These are phyloP conservation scores for Fukomys damarensis DNA, from an alignment of 2,113 vertebrate genomes.

Conservation along the genomic window DNA sequence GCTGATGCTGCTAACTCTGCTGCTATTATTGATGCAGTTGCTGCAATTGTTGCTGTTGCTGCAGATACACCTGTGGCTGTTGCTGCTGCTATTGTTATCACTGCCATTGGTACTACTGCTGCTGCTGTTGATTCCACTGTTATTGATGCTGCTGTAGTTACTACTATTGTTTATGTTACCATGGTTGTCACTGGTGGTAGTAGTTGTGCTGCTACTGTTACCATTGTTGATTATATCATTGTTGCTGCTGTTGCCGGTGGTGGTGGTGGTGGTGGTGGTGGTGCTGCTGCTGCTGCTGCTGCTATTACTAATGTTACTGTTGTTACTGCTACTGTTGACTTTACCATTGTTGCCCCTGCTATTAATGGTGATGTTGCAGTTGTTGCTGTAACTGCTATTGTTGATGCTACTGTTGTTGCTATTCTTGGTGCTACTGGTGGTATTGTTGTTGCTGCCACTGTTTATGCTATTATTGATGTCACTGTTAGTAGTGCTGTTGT, in stretches of 20 bases:
- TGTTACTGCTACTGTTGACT: not conserved
- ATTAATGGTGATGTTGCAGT: accelerated
- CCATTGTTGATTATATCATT: not conserved
- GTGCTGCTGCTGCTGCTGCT: not conserved
- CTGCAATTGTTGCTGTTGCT: accelerated
- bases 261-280: no score
- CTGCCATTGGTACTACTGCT: not conserved
- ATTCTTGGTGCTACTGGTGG: accelerated
- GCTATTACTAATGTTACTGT: not conserved
- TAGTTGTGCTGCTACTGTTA: not conserved
- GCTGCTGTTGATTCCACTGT: not conserved
- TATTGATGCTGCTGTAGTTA: not conserved
- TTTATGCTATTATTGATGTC: accelerated
- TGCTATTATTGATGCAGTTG: not conserved
- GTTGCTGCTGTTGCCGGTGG: not conserved
- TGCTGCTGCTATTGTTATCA: not conserved
- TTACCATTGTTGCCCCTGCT: not conserved
- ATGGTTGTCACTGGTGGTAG: not conserved
- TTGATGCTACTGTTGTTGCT: accelerated
- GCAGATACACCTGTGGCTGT: no score
- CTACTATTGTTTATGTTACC: not conserved
- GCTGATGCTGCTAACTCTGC: no score
- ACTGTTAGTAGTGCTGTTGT: accelerated
- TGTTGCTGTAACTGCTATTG: not conserved
- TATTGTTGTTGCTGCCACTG: not conserved